Base-by-base conservation (phyloP, 2,888 invertebrate species). In the Yponomeuta plumbellus region DNA sequence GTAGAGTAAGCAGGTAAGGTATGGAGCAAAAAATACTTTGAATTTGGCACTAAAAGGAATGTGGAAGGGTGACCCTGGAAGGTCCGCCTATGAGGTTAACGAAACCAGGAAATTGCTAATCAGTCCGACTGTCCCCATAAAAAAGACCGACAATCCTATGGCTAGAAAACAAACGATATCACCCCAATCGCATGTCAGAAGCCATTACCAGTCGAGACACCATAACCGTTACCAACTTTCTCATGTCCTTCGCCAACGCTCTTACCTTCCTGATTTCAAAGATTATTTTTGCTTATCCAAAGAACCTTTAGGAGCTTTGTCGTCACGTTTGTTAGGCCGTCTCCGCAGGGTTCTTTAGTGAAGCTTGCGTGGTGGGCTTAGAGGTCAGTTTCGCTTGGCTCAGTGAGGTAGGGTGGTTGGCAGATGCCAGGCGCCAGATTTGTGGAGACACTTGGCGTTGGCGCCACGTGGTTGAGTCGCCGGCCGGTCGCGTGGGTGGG, bases 101-200 rank as follows among this genome's bases (percentile, higher is more conserved):
- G 17, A 17, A 52, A 52, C 5, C 2, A 52, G 17, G 3, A 52
- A 52, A 52, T 52, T 13, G 17, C 44, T 52, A 52, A 52, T 52
- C 44, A 52, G 44, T 52, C 44, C 44, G 44, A 17, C 44, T 52
- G 44, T 52, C 44, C 44, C 17, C 44, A 52, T 52, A 52, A 52
- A 52, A 52, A 52, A 52, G 44, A 5, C 44, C 44, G 44, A 52
- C 44, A 52, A 52, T 52, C 44, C 44, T 13, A 13, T 17, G 44
- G 17, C 44, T 52, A 52, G 44, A 52, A 52, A 52, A 52, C 44
- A 52, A 52, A 52, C 44, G 44, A 52, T 52, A 52, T 52, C 44
- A 52, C 44, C 44, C 44, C 44, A 52, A 52, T 52, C 44, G 44
- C 44, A 52, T 52, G 44, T 52, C 44, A 52, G 44, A 13, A 52